Evolutionary conservation across 2,797 vertebrate genomes (phyloP), one percentile per base, ranked within the genome.

Genomic region (Xiphophorus birchmanni): DNA sequence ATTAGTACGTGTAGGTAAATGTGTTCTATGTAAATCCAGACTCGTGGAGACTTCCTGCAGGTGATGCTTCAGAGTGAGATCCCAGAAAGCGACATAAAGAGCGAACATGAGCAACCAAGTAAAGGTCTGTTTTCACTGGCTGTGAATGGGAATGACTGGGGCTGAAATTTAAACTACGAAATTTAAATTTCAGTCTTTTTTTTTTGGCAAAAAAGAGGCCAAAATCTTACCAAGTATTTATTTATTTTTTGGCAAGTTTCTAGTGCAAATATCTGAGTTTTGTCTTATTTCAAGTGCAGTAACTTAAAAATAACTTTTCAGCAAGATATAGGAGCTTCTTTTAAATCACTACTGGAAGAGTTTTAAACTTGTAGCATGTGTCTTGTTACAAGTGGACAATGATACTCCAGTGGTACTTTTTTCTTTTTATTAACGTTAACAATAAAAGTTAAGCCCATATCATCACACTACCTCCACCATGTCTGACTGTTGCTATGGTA

Each of bases 31-130:
- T 69, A 26, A 9, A 10, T 74, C 13, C 32, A 95, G 93, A 78
- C 0, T 47, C 87, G 26, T 18, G 72, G 37, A 21, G 92, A 94
- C 80, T 95, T 94, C 85, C 91, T 94, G 80, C 91, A 94, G 63
- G 89, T 94, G 82, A 76, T 95, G 92, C n/a, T 92, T 63, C 75
- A 95, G 78, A 92, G 4, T 3, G 91, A 95, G 86, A 94, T 95
- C 8, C 87, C 89, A 74, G 83, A 90, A 10, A 67, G 82, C 0
- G 84, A 82, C 1, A 73, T 90, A n/a, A 82, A 88, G 74, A 80
- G 40, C 12, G 81, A 90, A 60, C 17, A 91, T 0, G 84, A 92
- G 6, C 92, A 94, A 76, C 92, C 92, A 4, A 90, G 67, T 81
- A 94, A 93, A 95, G 94, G 93, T 94, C 52, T 2, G 73, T 63